phyloP scores from a whole-genome alignment of 2,113 vertebrate genomes.

The Dolichallabes microphthalmus region DNA sequence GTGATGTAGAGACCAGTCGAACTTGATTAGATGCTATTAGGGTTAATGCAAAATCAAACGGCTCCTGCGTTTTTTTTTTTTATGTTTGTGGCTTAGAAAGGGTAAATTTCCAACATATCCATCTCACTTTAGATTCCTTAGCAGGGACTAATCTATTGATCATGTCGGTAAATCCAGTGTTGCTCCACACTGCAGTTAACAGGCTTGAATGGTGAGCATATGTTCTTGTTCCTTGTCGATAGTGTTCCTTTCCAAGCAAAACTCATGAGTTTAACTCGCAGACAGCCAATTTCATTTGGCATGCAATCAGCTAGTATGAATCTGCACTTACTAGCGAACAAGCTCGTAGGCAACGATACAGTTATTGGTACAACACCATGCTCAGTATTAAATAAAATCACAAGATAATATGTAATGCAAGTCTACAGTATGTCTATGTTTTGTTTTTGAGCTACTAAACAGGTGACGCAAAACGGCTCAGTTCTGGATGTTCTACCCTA shows the following conservation, averaged over 20 bases:
- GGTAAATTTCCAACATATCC: slow-evolving; percentile 34
- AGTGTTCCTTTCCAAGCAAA: not conserved
- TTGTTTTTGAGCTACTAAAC: not conserved
- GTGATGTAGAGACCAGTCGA: not conserved
- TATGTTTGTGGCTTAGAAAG: slow-evolving; percentile 7
- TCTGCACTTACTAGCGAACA: not conserved
- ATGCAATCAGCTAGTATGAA: not conserved
- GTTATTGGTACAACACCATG: not conserved
- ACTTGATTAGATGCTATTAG: slow-evolving; percentile 31
- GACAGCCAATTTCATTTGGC: not conserved
- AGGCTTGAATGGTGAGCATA: not conserved
- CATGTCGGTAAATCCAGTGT: slow-evolving; percentile 40
- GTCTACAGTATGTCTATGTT: too few relatives aligned
- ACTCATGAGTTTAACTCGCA: not conserved
- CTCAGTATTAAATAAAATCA: not conserved
- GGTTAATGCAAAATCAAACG: slow-evolving; percentile 43
- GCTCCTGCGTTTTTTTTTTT: slow-evolving; percentile 15
- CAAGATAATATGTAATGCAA: not conserved
- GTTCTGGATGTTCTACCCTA: not conserved
- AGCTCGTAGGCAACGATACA: not conserved
- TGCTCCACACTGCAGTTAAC: not conserved
- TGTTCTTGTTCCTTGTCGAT: not conserved
- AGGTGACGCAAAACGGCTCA: not conserved
- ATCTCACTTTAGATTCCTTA: slow-evolving; percentile 22
- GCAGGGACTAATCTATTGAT: slow-evolving; percentile 42